phyloP scores from a whole-genome alignment of 2,888 invertebrate genomes.

The Pheosia gnoma region DNA sequence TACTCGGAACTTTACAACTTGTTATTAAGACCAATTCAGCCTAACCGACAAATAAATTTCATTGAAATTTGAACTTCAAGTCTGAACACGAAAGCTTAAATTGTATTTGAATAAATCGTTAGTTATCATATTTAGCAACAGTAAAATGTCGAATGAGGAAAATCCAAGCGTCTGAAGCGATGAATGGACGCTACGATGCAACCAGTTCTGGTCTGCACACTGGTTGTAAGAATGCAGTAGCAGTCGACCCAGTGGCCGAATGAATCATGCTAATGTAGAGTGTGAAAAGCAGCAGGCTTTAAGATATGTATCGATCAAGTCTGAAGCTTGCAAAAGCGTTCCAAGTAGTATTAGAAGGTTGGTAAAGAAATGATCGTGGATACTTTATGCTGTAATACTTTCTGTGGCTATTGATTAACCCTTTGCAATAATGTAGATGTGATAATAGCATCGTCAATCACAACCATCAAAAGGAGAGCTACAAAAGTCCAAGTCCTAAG shows the following conservation, averaged over 20 bases:
- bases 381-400: too few species aligned
- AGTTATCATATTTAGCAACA: conserved; percentile 15
- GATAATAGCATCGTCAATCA: too few species aligned
- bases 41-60: not conserved
- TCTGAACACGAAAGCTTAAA: not conserved
- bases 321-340: too few species aligned
- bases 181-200: conserved; percentile 41
- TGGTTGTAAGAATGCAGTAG: conserved; percentile 51
- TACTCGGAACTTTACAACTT: conserved; percentile 55
- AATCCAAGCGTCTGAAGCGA: conserved; percentile 23
- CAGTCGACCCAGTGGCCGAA: conserved; percentile 66
- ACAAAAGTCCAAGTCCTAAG: too few species aligned
- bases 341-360: too few species aligned
- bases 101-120: not conserved
- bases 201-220: conserved; percentile 44
- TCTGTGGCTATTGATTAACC: too few species aligned
- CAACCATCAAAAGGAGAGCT: too few species aligned
- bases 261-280: conserved; percentile 50
- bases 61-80: conserved; percentile 15
- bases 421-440: too few species aligned
- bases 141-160: conserved; percentile 33
- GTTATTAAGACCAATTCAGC: not conserved
- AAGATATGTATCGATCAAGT: not conserved
- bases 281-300: not conserved
- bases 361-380: too few species aligned